Evolutionary conservation across 2,888 invertebrate species (phyloP), one percentile per base, ranked within the genome.

Genomic region (Ornithoptera priamus): DNA sequence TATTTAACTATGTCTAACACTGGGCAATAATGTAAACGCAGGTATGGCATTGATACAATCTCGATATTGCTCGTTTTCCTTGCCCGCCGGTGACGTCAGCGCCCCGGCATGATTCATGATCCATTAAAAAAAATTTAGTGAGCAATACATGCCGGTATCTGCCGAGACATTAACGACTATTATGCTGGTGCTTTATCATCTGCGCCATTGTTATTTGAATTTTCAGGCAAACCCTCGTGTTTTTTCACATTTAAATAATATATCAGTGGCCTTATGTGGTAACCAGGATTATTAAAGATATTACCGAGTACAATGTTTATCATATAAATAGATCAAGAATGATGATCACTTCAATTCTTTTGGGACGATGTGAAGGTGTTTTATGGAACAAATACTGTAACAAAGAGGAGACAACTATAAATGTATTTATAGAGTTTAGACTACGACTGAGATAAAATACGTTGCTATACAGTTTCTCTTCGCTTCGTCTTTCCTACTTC

Each of bases 71-170:
- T 70, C 64, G 62, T 64, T 63, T 72, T 70, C 65, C 62, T 67
- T 68, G 69, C 62, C 67, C 65, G 56, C 62, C 57, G 39, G 70
- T 71, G 72, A 72, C 71, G 68, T 62, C 73, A 68, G 22, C 63
- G 30, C 62, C 30, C 67, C 62, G 53, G 58, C 71, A 71, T 74
- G 73, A 74, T 74, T 74, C 73, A 74, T 69, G 65, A 68, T 39
- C 74, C 73, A 73, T 72, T 73, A 71, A 73, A 73, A 71, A 58
- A 68, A 71, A 64, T 67, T 67, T 67, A 67, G 64, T 67, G 57
- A 20, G 70, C 61, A 67, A 64, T 70, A 70, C 70, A 60, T 61
- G 64, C 60, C 61, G 67, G 67, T 70, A 70, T 70, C 70, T 70
- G 42, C 64, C 67, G 67, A 70, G 70, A 70, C 64, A 70, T 70